Evolutionary conservation across 1,140 invertebrate genomes (phyloP), one percentile per base, ranked within the genome.

Genomic region (Hyles euphorbiae): DNA sequence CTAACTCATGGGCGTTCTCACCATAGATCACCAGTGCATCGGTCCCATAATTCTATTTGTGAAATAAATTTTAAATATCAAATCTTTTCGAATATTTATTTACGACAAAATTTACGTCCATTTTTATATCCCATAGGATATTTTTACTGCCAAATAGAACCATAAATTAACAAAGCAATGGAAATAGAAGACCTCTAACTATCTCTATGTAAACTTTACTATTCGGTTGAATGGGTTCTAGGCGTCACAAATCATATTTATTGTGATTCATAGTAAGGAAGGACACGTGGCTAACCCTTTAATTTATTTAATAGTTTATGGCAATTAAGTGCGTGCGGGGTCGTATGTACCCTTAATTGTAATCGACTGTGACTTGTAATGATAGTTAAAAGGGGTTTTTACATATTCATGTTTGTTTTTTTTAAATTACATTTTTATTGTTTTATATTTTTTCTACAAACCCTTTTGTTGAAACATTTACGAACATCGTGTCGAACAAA

Each of bases 201-300:
- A 68, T 69, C 65, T 57, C 60, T 60, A 45, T 50, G 60, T 58
- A 61, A 72, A 56, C 48, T 63, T 52, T 48, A 59, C 54, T 65
- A 68, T 67, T 47, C 34, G 22, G 70, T 71, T 62, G 57, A 77
- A 81, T 68, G 73, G 69, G 70, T 74, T 69, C 61, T 71, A 70
- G 69, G 63, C 60, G 78, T 72, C 71, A 73, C 65, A 74, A 73
- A 74, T 79, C 70, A 76, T 57, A 76, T 34, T 56, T 9, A 56
- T 11, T 56, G 32, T 48, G 45, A 56, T 47, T 56, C 45, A 47
- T 56, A 33, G 22, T 22, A 46, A 45, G 7, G 32, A 53, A 40
- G 58, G 58, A 34, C 71, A 65, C 68, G 67, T 65, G 71, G 4
- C 12, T 45, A 34, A 56, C 44, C 54, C 54, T 48, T 56, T 48